Base-by-base conservation (phyloP, 2,113 vertebrate species). In the Pagrus major region DNA sequence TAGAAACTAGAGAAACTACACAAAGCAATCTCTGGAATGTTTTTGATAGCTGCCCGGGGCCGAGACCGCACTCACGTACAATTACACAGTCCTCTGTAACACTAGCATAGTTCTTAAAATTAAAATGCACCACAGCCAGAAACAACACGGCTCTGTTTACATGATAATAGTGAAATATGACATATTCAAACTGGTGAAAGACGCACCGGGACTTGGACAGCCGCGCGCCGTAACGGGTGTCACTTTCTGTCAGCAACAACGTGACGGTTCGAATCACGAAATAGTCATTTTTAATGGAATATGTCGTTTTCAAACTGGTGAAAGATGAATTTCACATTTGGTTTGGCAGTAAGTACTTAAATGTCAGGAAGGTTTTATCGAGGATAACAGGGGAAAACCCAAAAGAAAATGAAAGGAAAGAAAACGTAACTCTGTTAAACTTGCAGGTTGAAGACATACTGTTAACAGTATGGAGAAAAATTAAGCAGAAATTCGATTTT, bases 41-140 rank as follows among this genome's bases (percentile, higher is more conserved):
- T 90, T 85, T 80, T 61, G 69, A 77, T 73, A 59, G 69, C 84
- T 83, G 59, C 59, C 66, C 74, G 41, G 79, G 76, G 79, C 55
- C 71, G 14, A 83, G 86, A 81, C 65, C 78, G 7, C 46, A 49
- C 68, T 85, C 67, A 60, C 54, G 60, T 61, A 64, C 78, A 85
- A 74, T 76, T 76, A 21, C 37, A 55, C 47, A 66, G 9, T 18
- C 46, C 55, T 73, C 58, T 35, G 60, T 61, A 71, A 51, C 47
- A 46, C 29, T 65, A 70, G 33, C 81, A 68, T 35, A 54, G 49
- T 61, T 49, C n/a, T 81, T 41, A 27, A 81, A 81, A 71, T 79
- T 46, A 55, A 76, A 83, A 84, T 60, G 23, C 41, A 66, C 29
- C 37, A 10, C 12, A 51, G 85, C 79, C 88, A 89, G 69, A 85